Evolutionary conservation across 2,888 invertebrate genomes (phyloP), one percentile per base, ranked within the genome.

Genomic region (Hermaeophaga mercurialis): DNA sequence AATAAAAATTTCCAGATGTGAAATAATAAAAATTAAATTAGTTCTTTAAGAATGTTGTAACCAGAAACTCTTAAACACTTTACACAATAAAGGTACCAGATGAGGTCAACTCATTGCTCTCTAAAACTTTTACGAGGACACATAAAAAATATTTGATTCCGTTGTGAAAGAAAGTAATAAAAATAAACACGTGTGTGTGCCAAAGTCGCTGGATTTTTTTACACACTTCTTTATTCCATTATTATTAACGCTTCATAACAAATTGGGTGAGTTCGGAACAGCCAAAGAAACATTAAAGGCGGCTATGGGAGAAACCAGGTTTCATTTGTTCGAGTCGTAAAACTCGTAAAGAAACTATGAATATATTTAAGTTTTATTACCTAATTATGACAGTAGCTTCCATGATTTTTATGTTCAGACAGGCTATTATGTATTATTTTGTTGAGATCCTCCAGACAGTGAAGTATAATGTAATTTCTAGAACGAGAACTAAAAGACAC

Each of bases 131-230:
- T 59, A 63, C 56, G 63, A 48, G 46, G 54, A 14, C 39, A 56
- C 62, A 65, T 61, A 64, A 66, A 66, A 58, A 58, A 58, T 54
- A 56, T 62, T 59, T 54, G 59, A 59, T 62, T 58, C 55, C 60
- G 54, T 64, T 64, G 55, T 65, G 49, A 67, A 65, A 66, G 65
- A 66, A 66, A 66, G 65, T 65, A 67, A 67, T 67, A 67, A 67
- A 67, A 56, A 53, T 61, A 59, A 62, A 67, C 67, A 64, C 65
- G 65, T 67, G 64, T 67, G 65, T 64, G 24, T 53, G 43, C 47
- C 43, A 44, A 56, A 56, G 49, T 48, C 33, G 52, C 26, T 31
- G 11, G 18, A 22, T 61, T 61, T 63, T 58, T 54, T 56, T 43
- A 45, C 50, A 54, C 39, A 49, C 53, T 54, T 55, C 58, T 58